Base-by-base conservation (phyloP, 2,888 invertebrate species). In the Oxystoma pomonae region DNA sequence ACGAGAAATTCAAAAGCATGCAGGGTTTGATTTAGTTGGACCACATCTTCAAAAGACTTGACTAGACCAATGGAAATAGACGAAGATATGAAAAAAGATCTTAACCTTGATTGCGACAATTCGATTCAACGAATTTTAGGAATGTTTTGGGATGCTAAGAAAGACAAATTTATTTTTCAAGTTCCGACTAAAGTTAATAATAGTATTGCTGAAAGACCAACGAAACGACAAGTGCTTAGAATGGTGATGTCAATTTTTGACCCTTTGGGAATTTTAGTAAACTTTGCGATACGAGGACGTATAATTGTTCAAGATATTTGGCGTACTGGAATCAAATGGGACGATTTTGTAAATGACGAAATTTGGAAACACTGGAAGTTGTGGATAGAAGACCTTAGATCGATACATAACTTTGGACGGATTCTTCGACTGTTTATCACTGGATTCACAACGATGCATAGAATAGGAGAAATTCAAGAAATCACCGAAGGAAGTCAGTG, bases 381-480 rank as follows among this genome's bases (percentile, higher is more conserved):
- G n/a, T n/a, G n/a, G n/a, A n/a, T n/a, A n/a, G n/a, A n/a, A n/a
- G n/a, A n/a, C n/a, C n/a, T n/a, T n/a, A n/a, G n/a, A n/a, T n/a
- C n/a, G n/a, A n/a, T n/a, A n/a, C n/a, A n/a, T n/a, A 18, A 20
- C 59, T 58, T 57, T 74, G 73, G 74, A 63, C 70, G 1, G 72
- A 75, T 55, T 75, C 72, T 1, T 71, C 64, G 61, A 70, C 68
- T 1, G 73, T 72, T 16, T 22, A 73, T 9, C 49, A 58, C 9
- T 73, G 73, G 72, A 65, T 74, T 5, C 49, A 61, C 20, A 68
- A 67, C 3, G 71, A 72, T 20, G 65, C 35, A 35, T 12, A 3
- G 35, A 35, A 12, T 35, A 12, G 35, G 35, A 35, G 35, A 35
- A 35, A 35, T 35, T 7, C 35, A 35, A 35, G 35, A 35, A 35